Percentiles rank a stretch among this genome's conserved stretches.
These are phyloP conservation scores for Tachina grossa DNA, from an alignment of 2,888 invertebrate genomes.

Conservation along the genomic window DNA sequence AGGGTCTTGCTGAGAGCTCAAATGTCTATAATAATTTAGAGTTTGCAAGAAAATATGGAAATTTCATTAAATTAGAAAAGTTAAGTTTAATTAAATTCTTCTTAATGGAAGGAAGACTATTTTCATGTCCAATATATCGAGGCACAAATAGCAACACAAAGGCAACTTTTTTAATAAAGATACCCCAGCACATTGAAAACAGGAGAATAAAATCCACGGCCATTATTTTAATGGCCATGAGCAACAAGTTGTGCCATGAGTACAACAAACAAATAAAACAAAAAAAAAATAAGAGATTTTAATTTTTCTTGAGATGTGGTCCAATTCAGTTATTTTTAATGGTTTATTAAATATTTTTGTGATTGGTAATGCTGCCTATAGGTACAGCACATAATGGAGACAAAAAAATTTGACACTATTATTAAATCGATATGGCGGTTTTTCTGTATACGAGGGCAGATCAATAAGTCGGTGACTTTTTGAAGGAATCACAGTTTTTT, in stretches of 20 bases:
- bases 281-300: background rate
- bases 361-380: too few species aligned
- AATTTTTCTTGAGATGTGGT: too few species aligned
- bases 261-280: background rate
- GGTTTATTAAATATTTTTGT: too few species aligned
- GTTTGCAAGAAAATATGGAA: constrained; percentile 43
- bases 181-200: background rate
- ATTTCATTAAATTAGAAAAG: constrained; percentile 59
- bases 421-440: too few species aligned
- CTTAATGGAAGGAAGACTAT: constrained; percentile 1
- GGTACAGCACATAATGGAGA: too few species aligned
- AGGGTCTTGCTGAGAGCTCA: constrained; percentile 21
- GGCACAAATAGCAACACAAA: background rate
- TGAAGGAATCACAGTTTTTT: too few species aligned
- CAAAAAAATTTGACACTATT: too few species aligned
- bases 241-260: constrained; percentile 16
- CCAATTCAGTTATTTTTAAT: too few species aligned
- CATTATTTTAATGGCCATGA: background rate
- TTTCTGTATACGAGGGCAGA: too few species aligned
- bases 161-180: background rate
- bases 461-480: too few species aligned
- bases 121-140: constrained; percentile 31
- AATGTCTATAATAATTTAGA: background rate
- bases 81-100: constrained; percentile 57
- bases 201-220: background rate